These are phyloP conservation scores for Palloptera scutellata DNA, from an alignment of 2,888 invertebrate genomes.

Conservation along the genomic window DNA sequence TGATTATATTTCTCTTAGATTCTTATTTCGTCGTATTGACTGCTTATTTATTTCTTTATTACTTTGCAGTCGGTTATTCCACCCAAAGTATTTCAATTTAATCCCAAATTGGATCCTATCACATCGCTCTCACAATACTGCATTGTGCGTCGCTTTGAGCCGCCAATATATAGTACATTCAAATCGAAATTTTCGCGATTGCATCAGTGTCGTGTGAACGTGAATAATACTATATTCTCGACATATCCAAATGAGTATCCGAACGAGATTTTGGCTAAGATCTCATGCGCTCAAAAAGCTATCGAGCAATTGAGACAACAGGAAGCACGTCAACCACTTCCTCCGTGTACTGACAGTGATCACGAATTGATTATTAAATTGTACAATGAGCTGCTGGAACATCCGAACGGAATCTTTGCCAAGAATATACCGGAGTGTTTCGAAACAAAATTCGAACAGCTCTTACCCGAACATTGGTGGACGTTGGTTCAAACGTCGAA, in stretches of 20 bases:
- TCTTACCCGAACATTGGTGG: conserved; percentile 76
- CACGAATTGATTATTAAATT: conserved; percentile 54
- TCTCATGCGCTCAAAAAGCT: conserved; percentile 54
- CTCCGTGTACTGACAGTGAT: conserved; percentile 51
- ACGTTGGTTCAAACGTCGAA: conserved; percentile 69
- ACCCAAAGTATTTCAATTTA: conserved; percentile 47
- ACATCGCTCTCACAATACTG: conserved; percentile 54
- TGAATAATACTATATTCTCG: conserved; percentile 52
- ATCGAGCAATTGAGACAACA: conserved; percentile 53
- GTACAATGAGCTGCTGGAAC: conserved; percentile 53
- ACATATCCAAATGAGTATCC: conserved; percentile 59
- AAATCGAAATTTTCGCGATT: conserved; percentile 46
- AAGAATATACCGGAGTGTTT: conserved; percentile 69
- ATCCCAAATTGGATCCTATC: conserved; percentile 50
- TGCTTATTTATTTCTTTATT: conserved; percentile 13
- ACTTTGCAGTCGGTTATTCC: conserved; percentile 41
- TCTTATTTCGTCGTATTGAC: conserved; percentile 18
- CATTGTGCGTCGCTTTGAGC: conserved; percentile 43
- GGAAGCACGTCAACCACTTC: conserved; percentile 48
- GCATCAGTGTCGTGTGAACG: conserved; percentile 54
- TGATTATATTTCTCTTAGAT: not conserved
- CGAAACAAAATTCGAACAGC: conserved; percentile 71
- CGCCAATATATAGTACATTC: conserved; percentile 51
- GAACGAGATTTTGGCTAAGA: conserved; percentile 50
- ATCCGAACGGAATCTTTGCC: conserved; percentile 70